Base-by-base conservation (phyloP, 1,140 invertebrate genomes). In the Apis florea region DNA sequence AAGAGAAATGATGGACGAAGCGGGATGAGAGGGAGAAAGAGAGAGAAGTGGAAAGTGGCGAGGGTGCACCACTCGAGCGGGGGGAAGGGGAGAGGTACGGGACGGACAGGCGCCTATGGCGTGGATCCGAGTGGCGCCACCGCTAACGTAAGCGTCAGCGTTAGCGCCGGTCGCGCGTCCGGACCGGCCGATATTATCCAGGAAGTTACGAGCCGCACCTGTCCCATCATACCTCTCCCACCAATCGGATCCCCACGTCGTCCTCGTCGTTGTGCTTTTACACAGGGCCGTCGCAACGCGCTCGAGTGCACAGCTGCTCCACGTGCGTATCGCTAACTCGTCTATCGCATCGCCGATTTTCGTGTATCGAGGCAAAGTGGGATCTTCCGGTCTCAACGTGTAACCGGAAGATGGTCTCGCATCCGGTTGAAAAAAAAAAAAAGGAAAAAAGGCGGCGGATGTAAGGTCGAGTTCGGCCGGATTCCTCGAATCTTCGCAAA, bases 131-230 rank as follows among this genome's bases (percentile, higher is more conserved):
- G 84, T 89, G 88, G 88, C 88, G 88, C 88, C 88, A 89, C 83
- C 83, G 80, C 77, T 87, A 87, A 87, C 85, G 85, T 84, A 84
- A 87, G 82, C 85, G 83, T 87, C 81, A 84, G 85, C 79, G 76
- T 86, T 84, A 88, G 87, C 87, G 86, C 86, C 86, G 87, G 84
- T 75, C 83, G 86, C 67, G 74, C 87, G 85, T 79, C 85, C 88
- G 88, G 87, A 80, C 73, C 70, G 69, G 85, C 85, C 85, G 88
- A 89, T 89, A 89, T 89, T 85, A 85, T 86, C 85, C 88, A 89
- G 88, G 88, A 89, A 89, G 88, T 89, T 89, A 86, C 88, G 81
- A 85, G 86, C 79, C 88, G 88, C 88, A 89, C 88, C 88, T 89
- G 88, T 89, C 84, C 83, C 84, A 84, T 85, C 87, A 83, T 87